Evolutionary conservation across 2,113 vertebrate species (phyloP), one percentile per base, ranked within the genome.

Genomic region (Cryptoleucopteryx plumbea): DNA sequence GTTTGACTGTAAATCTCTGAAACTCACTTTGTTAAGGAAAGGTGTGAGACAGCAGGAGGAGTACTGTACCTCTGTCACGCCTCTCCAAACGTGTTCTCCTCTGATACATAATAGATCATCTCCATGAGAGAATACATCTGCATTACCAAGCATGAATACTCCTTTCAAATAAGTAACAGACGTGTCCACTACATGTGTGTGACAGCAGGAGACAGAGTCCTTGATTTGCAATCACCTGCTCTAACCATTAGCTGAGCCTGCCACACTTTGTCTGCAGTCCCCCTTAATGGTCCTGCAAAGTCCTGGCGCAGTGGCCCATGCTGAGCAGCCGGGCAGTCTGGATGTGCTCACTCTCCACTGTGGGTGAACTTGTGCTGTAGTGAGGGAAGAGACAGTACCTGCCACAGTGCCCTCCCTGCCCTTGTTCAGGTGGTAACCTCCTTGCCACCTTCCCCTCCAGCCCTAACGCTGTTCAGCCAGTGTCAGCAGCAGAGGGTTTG

Each of bases 271-370:
- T 43, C 52, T 23, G n/a, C 42, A 40, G 42, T 14, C 42, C 14
- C 56, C 21, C 11, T 34, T 18, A 23, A 21, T 2, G 42, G 34
- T 48, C 52, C 61, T 29, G 52, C 50, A 4, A 47, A 13, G 29
- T 10, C n/a, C 42, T 4, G 4, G 14, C 3, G 1, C 15, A 19
- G 50, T 1, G 42, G 50, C 70, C 22, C 6, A 0, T 9, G 61
- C 43, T 16, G 19, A 16, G 62, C 42, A 58, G 42, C 25, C 2
- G 1, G 20, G 25, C 14, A 34, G 16, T 12, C 52, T 40, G 61
- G 29, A 23, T 12, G 23, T 48, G 61, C n/a, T 13, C 34, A 5
- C 31, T 47, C 83, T 18, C 32, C 38, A 5, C 15, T 3, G 14
- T 13, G 26, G 19, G 25, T 16, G 38, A 68, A 9, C 13, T 11